Percentiles rank a stretch among this genome's conserved stretches.
phyloP scores from a whole-genome alignment of 1,140 invertebrate genomes.

The Apocrypta bakeri region DNA sequence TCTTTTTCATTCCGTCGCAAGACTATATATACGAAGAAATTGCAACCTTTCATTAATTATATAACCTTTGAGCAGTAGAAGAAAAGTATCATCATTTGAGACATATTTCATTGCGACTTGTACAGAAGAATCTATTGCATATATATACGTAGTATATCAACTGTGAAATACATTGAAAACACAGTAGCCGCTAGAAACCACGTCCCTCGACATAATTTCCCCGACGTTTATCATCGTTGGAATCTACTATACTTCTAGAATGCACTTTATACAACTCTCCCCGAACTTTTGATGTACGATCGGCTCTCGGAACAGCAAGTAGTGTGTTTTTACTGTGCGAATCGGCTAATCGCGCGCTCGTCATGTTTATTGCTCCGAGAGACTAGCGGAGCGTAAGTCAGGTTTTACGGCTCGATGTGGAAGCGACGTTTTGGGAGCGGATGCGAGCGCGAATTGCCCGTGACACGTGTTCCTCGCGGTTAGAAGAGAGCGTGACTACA shows the following conservation, averaged over 20 bases:
- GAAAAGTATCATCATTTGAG: too few relatives aligned
- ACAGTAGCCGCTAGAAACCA: too few relatives aligned
- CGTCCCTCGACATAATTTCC: too few relatives aligned
- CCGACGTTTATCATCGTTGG: not conserved
- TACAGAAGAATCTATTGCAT: too few relatives aligned
- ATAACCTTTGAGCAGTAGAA: too few relatives aligned
- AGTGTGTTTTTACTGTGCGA: conserved; percentile 12
- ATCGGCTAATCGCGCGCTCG: not conserved
- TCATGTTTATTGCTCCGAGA: not conserved
- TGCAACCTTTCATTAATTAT: too few relatives aligned
- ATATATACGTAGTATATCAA: too few relatives aligned
- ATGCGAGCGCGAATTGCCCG: not conserved
- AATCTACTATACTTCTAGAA: not conserved
- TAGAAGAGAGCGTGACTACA: not conserved
- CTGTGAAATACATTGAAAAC: too few relatives aligned
- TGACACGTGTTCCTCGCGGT: conserved; percentile 4
- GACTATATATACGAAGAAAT: too few relatives aligned
- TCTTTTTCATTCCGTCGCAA: too few relatives aligned
- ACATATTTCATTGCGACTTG: too few relatives aligned
- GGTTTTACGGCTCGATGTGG: not conserved
- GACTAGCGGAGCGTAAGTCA: not conserved
- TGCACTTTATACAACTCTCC: not conserved
- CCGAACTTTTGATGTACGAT: not conserved
- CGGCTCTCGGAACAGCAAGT: not conserved
- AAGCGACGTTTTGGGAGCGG: not conserved